A percentile compares a stretch with the other conserved stretches of the same genome.
phyloP scores from a whole-genome alignment of 2,113 vertebrate genomes.

The Manacus vitellinus region DNA sequence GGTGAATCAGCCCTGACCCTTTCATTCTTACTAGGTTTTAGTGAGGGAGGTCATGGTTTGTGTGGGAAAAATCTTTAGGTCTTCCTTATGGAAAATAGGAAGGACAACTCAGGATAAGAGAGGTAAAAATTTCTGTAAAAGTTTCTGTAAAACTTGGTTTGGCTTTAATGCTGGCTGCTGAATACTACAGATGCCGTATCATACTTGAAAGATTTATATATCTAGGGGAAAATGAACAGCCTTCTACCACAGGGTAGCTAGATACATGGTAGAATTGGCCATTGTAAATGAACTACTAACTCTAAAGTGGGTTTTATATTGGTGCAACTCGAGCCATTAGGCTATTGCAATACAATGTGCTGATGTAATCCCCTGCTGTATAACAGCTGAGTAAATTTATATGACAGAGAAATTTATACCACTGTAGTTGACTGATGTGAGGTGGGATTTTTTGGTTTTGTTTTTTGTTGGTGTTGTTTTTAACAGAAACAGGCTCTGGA shows the following conservation, averaged over 20 bases:
- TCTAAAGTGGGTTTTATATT: not conserved
- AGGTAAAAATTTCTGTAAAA: not conserved
- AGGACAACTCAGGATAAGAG: not conserved
- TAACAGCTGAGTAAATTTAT: not conserved
- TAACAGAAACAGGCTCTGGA: not conserved
- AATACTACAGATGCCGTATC: not conserved
- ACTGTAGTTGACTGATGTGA: not conserved
- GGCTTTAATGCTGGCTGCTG: not conserved
- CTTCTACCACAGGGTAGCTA: not conserved
- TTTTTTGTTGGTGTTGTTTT: not conserved
- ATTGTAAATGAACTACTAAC: not conserved
- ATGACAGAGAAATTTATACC: not conserved
- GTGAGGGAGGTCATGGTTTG: not conserved
- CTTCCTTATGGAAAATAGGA: not conserved
- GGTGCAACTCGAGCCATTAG: not conserved
- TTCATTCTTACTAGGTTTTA: not conserved
- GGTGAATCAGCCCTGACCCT: not conserved
- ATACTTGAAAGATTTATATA: not conserved
- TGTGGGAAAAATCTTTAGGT: not conserved
- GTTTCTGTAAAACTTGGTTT: not conserved
- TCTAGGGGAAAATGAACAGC: not conserved
- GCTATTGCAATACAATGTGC: not conserved
- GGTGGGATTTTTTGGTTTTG: not conserved
- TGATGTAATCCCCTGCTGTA: not conserved
- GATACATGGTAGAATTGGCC: not conserved